Evolutionary conservation across 2,888 invertebrate species (phyloP).

Genomic region (Thyatira batis): DNA sequence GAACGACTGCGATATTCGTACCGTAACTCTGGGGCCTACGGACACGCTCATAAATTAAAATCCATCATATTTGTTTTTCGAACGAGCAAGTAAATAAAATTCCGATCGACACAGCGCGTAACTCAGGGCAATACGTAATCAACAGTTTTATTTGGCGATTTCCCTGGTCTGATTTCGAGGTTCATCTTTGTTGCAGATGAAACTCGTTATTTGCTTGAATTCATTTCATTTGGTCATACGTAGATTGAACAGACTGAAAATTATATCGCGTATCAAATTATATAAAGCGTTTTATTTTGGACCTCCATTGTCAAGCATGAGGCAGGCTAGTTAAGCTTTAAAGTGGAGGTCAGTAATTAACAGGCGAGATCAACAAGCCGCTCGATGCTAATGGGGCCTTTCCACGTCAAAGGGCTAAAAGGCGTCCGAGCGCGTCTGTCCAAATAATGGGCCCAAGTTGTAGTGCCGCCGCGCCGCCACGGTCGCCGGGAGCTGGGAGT

Average conservation of each 20-base stretch:
- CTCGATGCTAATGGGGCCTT: constrained; percentile 78
- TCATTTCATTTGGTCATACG: constrained; percentile 27
- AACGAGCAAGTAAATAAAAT: constrained; percentile 74
- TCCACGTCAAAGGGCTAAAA: constrained; percentile 79
- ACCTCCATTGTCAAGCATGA: constrained; percentile 40
- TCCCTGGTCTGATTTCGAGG: constrained; percentile 67
- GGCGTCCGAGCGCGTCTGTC: constrained; percentile 77
- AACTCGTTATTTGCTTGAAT: constrained; percentile 63
- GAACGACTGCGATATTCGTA: constrained; percentile 44
- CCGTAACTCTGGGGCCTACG: constrained; percentile 44
- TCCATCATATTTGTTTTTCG: constrained; percentile 76
- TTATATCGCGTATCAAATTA: background rate
- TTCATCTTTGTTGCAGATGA: constrained; percentile 51
- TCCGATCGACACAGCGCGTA: constrained; percentile 69
- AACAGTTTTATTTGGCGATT: constrained; percentile 75
- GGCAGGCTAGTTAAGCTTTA: constrained; percentile 55
- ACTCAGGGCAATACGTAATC: constrained; percentile 71
- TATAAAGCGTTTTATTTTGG: constrained; percentile 8
- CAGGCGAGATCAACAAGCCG: constrained; percentile 76
- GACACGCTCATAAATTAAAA: constrained; percentile 75
- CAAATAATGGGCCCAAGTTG: constrained; percentile 74
- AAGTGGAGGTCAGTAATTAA: constrained; percentile 76
- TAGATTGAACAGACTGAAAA: constrained; percentile 57
- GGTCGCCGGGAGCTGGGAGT: constrained; percentile 42
- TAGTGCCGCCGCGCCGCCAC: constrained; percentile 60